A percentile compares a stretch with the other conserved stretches of the same genome.
Conservation (phyloP, 2,113 vertebrate species). For the Crotalus viridis region DNA sequence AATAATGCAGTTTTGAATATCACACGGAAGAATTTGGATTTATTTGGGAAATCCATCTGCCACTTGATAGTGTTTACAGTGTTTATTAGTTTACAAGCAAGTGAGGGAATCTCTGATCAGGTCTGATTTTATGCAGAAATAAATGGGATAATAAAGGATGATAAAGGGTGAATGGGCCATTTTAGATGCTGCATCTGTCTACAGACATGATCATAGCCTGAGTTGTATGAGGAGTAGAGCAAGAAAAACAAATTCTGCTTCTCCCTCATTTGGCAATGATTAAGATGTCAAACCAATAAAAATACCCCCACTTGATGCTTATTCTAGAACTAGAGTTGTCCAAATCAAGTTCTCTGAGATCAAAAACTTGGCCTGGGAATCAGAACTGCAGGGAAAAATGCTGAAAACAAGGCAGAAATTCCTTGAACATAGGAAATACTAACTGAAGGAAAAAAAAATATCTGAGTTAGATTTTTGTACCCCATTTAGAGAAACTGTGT, state of each 20-base stretch:
- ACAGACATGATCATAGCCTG: not conserved
- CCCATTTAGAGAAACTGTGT: not conserved
- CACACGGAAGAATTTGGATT: not conserved
- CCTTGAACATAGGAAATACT: not conserved
- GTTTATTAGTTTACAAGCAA: not conserved
- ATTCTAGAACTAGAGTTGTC: not conserved
- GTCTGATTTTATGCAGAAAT: not conserved
- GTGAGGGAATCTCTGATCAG: not conserved
- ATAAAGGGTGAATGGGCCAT: not conserved
- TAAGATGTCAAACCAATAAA: not conserved
- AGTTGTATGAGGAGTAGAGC: not conserved
- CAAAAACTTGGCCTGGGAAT: not conserved
- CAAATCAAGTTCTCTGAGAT: not conserved
- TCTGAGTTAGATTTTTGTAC: not conserved
- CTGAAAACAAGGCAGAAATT: not conserved
- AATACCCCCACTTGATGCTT: not conserved
- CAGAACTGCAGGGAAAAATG: not conserved
- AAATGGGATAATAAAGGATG: not conserved
- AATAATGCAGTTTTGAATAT: not conserved
- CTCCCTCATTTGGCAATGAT: not conserved
- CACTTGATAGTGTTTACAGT: not conserved
- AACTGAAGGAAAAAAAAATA: not conserved
- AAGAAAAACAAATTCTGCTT: not conserved
- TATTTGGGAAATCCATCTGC: not conserved
- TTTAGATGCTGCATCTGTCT: not conserved